Evolutionary conservation across 2,888 invertebrate genomes (phyloP).

Genomic region (Synergus itoensis): DNA sequence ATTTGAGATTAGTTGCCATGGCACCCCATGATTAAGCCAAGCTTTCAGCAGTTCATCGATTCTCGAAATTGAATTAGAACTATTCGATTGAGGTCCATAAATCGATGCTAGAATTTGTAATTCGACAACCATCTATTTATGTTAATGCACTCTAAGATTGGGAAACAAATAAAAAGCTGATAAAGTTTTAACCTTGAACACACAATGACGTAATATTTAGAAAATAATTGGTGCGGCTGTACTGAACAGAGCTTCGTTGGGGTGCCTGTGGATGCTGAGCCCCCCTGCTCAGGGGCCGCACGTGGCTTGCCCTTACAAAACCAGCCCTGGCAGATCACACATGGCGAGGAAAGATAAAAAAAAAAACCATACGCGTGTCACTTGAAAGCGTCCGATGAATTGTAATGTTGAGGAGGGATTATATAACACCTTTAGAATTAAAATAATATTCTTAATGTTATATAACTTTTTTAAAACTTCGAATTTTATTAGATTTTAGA

Average conservation of each 20-base stretch:
- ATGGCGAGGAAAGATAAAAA: constrained; percentile 71
- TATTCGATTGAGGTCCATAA: not conserved
- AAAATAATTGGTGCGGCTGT: not conserved
- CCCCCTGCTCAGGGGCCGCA: constrained; percentile 53
- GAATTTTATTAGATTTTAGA: not conserved
- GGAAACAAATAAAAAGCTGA: not conserved
- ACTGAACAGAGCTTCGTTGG: not conserved
- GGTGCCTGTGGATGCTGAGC: constrained; percentile 15
- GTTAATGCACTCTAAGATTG: not conserved
- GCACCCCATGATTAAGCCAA: constrained; percentile 53
- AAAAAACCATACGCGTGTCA: constrained; percentile 65
- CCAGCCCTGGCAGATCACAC: constrained; percentile 60
- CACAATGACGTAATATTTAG: not conserved
- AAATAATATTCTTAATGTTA: not conserved
- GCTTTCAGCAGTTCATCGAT: constrained; percentile 41
- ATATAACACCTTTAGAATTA: not conserved
- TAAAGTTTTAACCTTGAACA: not conserved
- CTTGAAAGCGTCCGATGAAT: constrained; percentile 63
- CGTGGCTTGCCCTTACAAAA: constrained; percentile 61
- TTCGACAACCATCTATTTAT: too few relatives aligned
- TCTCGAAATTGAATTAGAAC: not conserved
- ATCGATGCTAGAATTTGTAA: not conserved
- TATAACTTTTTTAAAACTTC: not conserved
- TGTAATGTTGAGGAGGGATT: constrained; percentile 51
- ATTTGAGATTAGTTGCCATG: constrained; percentile 56